A percentile compares a stretch with the other conserved stretches of the same genome.
These are phyloP conservation scores for Sinocyclocheilus maitianheensis DNA, from an alignment of 2,113 vertebrate species.

Conservation along the genomic window DNA sequence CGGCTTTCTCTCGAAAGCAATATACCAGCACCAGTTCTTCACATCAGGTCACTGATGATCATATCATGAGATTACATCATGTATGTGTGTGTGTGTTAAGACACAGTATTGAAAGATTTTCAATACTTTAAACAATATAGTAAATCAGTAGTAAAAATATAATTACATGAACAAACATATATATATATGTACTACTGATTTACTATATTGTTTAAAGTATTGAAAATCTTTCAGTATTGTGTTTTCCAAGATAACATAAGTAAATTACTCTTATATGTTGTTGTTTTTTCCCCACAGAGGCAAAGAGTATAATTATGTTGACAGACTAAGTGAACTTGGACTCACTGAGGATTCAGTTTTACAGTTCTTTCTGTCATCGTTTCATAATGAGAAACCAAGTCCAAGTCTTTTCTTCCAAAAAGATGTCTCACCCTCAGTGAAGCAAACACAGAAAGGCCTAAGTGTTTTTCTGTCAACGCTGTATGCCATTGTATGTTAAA, in stretches of 20 bases:
- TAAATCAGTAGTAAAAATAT: no score
- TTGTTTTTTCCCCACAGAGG: not conserved
- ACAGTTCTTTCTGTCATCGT: not conserved
- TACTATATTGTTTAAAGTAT: not conserved
- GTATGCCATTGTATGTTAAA: constrained; percentile 56
- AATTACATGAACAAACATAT: no score
- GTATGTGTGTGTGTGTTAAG: no score
- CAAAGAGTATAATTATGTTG: not conserved
- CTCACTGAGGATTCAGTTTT: not conserved
- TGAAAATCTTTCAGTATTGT: not conserved
- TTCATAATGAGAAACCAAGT: not conserved
- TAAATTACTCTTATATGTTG: no score
- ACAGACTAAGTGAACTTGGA: not conserved
- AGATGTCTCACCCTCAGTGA: constrained; percentile 57
- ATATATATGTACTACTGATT: not conserved
- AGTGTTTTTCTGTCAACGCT: constrained; percentile 66
- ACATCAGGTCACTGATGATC: not conserved
- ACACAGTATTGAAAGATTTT: no score
- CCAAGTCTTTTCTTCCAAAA: constrained; percentile 30
- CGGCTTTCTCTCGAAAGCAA: not conserved
- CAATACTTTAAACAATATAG: no score
- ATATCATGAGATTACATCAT: not conserved
- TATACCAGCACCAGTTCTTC: constrained; percentile 1
- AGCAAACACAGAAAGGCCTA: constrained; percentile 62
- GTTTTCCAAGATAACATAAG: not conserved